Evolutionary conservation across 1,140 invertebrate species (phyloP), one percentile per base, ranked within the genome.

Genomic region (Drosophila nasuta): DNA sequence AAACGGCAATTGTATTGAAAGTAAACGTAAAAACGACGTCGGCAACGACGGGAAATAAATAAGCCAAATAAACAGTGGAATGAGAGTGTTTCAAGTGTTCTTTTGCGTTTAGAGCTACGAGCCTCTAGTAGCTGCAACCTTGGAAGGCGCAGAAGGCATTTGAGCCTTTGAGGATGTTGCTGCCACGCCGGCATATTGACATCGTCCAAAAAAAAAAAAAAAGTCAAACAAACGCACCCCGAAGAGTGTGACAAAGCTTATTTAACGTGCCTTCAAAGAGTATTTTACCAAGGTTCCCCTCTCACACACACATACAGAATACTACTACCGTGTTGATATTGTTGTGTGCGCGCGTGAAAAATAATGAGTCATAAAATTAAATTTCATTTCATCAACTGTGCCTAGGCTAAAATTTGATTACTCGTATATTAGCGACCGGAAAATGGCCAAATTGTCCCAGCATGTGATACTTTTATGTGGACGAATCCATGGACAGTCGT

Each of bases 321-420:
- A 33, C 30, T 33, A 33, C 20, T 25, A 25, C 20, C 41, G 41
- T 15, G 38, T 41, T 45, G 41, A 45, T 25, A 1, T 45, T 35
- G 45, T 58, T 64, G 35, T 30, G 59, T 70, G 49, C 69, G 64
- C 63, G 76, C 77, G 81, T 72, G 71, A 63, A 48, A 78, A 68
- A 87, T 87, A 87, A 87, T 82, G 82, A 87, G 79, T 87, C 82
- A 82, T 87, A 87, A 87, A 82, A 83, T 83, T 83, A 83, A 80
- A 80, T 83, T 83, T 80, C 74, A 80, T 72, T 79, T 65, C 33
- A 28, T 56, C 66, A 51, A 54, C 10, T 57, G 62, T 63, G 46
- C 17, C 67, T 8, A 51, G 17, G 15, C 38, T 43, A 25, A 45
- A 48, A 43, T 77, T 73, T 63, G 49, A 76, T 83, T 73, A 54